phyloP scores from a whole-genome alignment of 1,140 invertebrate genomes.

The Sitobion miscanthi region DNA sequence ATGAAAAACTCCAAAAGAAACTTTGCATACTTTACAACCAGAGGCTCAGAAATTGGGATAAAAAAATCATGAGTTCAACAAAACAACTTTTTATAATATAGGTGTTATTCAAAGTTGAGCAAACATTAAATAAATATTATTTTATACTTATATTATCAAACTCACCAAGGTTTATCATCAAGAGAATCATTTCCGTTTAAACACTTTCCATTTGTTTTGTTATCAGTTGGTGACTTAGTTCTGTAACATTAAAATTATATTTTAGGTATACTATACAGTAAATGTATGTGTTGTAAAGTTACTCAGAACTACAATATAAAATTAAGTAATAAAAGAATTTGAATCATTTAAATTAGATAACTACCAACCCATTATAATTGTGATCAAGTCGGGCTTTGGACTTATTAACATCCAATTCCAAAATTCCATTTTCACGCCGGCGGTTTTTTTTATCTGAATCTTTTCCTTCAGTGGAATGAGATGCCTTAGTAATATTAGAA shows the following conservation, averaged over 20 bases:
- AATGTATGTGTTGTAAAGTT: background rate
- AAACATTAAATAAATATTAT: background rate
- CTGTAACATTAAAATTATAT: background rate
- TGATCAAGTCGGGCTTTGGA: background rate
- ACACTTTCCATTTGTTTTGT: conserved; percentile 31
- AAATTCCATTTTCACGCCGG: background rate
- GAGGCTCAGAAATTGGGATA: background rate
- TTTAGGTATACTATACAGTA: background rate
- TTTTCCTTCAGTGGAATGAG: conserved; percentile 28
- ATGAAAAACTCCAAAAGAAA: background rate
- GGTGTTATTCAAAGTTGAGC: background rate
- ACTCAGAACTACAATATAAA: background rate
- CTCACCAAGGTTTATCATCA: conserved; percentile 34
- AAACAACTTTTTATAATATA: background rate
- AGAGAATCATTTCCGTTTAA: background rate
- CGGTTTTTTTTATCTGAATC: conserved; percentile 29
- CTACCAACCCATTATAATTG: conserved; percentile 26
- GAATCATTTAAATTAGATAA: background rate
- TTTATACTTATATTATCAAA: background rate
- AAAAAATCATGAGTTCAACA: background rate
- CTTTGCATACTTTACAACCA: background rate
- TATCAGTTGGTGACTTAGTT: background rate
- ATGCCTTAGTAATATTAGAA: background rate
- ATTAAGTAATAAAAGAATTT: background rate
- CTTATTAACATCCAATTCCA: background rate